Evolutionary conservation across 1,140 invertebrate genomes (phyloP).

Genomic region (Acromyrmex echinatior): DNA sequence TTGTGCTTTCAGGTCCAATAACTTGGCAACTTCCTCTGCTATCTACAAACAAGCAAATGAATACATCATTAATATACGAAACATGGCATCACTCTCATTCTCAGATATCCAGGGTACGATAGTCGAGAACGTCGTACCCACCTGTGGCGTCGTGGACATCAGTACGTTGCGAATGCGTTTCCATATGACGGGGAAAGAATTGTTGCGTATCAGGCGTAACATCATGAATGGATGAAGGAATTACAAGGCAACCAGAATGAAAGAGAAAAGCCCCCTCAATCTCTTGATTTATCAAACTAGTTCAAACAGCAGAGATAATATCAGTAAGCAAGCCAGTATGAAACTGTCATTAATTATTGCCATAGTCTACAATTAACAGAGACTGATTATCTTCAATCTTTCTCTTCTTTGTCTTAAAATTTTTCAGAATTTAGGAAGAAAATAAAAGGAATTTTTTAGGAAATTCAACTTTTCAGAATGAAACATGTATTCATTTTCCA

Average conservation of each 20-base stretch:
- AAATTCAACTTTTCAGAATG: neutral
- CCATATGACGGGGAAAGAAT: constrained; percentile 78
- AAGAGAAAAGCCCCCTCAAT: constrained; percentile 85
- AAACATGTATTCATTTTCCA: neutral
- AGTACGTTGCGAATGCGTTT: constrained; percentile 78
- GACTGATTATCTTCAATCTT: neutral
- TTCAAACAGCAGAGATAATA: constrained; percentile 81
- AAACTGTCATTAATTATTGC: constrained; percentile 75
- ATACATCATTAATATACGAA: neutral
- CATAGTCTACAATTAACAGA: constrained; percentile 25
- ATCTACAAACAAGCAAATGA: constrained; percentile 87
- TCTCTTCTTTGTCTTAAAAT: neutral
- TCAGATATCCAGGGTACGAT: neutral
- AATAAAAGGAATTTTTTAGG: neutral
- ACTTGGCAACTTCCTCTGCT: constrained; percentile 93
- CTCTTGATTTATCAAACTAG: constrained; percentile 83
- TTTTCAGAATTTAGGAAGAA: neutral
- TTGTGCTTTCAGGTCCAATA: constrained; percentile 93
- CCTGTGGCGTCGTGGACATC: constrained; percentile 80
- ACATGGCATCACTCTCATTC: neutral
- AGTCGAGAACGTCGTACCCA: constrained; percentile 70
- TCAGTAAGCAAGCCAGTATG: constrained; percentile 76
- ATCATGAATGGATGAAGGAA: constrained; percentile 74
- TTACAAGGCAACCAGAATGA: constrained; percentile 82
- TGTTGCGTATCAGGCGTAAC: constrained; percentile 80